phyloP scores from a whole-genome alignment of 2,113 vertebrate species.

The Phylloscopus whistleri region DNA sequence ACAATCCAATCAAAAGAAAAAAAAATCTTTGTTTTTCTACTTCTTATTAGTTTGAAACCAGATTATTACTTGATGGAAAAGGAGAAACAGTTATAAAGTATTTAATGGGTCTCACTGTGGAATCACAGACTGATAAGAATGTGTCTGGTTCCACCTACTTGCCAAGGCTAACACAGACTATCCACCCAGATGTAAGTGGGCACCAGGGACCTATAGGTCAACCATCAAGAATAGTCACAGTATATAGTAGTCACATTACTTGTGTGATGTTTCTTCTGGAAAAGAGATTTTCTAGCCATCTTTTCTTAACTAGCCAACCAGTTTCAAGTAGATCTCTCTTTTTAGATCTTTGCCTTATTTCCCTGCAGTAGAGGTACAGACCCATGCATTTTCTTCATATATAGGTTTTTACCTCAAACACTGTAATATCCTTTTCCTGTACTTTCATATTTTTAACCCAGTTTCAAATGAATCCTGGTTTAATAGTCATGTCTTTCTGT shows the following conservation, averaged over 20 bases:
- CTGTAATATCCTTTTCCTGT: not conserved
- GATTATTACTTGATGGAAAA: not conserved
- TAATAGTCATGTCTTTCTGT: not conserved
- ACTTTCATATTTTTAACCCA: not conserved
- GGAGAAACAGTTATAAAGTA: not conserved
- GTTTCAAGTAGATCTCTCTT: not conserved
- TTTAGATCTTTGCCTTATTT: not conserved
- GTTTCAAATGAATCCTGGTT: not conserved
- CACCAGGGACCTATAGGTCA: not conserved
- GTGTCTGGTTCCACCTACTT: not conserved
- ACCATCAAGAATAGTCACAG: not conserved
- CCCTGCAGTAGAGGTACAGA: not conserved
- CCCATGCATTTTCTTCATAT: not conserved
- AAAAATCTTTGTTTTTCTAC: not conserved
- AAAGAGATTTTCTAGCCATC: not conserved
- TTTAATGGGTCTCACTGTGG: not conserved
- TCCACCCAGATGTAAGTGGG: not conserved
- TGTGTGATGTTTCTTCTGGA: not conserved
- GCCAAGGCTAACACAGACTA: not conserved
- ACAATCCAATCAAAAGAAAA: not conserved
- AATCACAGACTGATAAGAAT: not conserved
- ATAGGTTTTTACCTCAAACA: not conserved
- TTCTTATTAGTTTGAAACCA: not conserved
- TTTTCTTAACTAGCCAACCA: not conserved
- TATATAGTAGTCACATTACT: not conserved